phyloP scores from a whole-genome alignment of 2,888 invertebrate species.

The Automeris io region DNA sequence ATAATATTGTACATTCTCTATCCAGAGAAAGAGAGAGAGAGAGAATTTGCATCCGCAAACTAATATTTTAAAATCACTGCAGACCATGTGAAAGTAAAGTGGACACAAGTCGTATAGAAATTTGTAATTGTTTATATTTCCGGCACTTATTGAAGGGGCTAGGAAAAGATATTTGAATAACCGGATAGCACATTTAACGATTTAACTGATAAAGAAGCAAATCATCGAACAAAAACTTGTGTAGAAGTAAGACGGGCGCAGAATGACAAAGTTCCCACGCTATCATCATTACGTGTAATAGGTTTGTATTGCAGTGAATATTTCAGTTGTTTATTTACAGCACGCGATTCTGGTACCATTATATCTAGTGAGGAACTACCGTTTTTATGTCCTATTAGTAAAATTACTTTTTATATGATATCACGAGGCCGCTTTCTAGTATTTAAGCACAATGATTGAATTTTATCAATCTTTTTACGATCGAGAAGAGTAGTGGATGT shows the following conservation, averaged over 20 bases:
- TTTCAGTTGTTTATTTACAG: constrained; percentile 66
- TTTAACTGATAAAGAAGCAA: constrained; percentile 8
- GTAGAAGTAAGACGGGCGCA: constrained; percentile 20
- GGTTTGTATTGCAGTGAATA: constrained; percentile 60
- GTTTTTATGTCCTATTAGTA: constrained; percentile 3
- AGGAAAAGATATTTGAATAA: not conserved
- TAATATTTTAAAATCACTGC: too few species aligned
- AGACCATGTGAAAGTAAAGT: too few species aligned
- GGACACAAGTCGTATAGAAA: too few species aligned
- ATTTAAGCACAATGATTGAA: too few species aligned
- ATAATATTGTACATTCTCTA: too few species aligned
- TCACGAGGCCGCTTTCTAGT: too few species aligned
- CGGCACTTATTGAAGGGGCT: too few species aligned
- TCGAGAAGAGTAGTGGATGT: too few species aligned
- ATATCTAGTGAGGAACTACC: constrained; percentile 1
- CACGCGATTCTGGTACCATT: constrained; percentile 30
- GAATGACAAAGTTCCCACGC: constrained; percentile 59
- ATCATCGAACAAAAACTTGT: constrained; percentile 18
- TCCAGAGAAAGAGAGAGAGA: too few species aligned
- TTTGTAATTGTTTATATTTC: too few species aligned
- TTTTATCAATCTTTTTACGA: too few species aligned
- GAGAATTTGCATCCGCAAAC: too few species aligned
- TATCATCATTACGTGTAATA: constrained; percentile 68
- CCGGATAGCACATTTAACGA: not conserved
- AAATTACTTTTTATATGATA: constrained; percentile 6